Conservation (phyloP, 2,113 vertebrate genomes). For the Burhinus oedicnemus region DNA sequence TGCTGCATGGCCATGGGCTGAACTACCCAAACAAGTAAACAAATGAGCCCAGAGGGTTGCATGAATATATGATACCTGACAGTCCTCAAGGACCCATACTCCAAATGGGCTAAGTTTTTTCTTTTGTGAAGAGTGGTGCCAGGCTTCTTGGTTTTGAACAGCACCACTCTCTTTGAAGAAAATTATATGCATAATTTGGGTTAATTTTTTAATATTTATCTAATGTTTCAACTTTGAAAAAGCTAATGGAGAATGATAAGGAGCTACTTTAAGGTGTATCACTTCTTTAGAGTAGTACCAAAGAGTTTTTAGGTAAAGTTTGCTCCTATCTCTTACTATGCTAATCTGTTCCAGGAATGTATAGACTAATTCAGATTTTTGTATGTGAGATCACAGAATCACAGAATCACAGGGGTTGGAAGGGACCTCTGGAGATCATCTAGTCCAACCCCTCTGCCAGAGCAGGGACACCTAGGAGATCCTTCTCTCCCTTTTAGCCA, state of each 20-base stretch:
- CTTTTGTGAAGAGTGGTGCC: background rate
- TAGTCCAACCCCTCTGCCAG: no score
- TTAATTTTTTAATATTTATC: background rate
- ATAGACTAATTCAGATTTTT: background rate
- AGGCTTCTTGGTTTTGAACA: background rate
- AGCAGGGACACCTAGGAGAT: no score
- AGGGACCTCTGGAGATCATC: no score
- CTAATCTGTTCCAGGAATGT: background rate
- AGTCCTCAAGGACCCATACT: background rate
- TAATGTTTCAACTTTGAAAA: background rate
- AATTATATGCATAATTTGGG: background rate
- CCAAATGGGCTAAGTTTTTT: background rate
- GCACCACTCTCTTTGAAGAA: background rate
- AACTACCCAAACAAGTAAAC: slow-evolving; percentile 7
- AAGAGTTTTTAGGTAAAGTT: background rate
- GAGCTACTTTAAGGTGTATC: background rate
- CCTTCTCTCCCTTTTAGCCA: background rate
- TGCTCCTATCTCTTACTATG: background rate
- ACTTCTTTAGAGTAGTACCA: background rate
- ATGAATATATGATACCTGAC: background rate
- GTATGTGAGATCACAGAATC: background rate
- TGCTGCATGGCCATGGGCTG: background rate
- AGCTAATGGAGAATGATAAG: background rate
- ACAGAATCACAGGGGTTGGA: no score
- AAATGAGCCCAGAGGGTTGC: background rate